phyloP scores from a whole-genome alignment of 2,113 vertebrate genomes.

The Alectura lathami region DNA sequence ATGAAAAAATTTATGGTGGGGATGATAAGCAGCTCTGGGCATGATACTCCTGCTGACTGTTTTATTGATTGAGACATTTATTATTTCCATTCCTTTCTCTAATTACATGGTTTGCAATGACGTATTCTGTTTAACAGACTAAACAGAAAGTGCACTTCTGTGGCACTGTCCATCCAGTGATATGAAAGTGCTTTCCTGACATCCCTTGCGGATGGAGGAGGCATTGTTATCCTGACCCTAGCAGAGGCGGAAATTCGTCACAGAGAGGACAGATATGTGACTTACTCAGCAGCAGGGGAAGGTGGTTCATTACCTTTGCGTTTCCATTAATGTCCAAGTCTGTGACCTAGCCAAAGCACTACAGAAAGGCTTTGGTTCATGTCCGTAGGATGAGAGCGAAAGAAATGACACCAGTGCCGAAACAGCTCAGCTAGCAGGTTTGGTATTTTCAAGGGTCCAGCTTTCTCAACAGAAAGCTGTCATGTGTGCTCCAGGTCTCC shows the following conservation, averaged over 20 bases:
- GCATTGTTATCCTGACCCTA: neutral
- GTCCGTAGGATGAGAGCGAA: neutral
- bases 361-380: neutral
- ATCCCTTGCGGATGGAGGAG: neutral
- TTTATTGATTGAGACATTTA: neutral
- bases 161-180: neutral
- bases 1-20: neutral
- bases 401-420: neutral
- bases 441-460: neutral
- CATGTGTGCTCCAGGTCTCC: accelerated
- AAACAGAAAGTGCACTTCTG: neutral
- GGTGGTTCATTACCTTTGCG: neutral
- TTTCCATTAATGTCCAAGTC: neutral
- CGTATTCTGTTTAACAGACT: neutral
- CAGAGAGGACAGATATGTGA: neutral
- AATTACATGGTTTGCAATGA: neutral
- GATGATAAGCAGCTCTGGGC: neutral
- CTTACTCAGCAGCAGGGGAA: neutral
- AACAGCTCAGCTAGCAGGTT: neutral
- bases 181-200: neutral
- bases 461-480: neutral
- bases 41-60: neutral
- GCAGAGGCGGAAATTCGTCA: neutral
- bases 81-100: slow-evolving; percentile 10
- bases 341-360: neutral